Evolutionary conservation across 2,113 vertebrate species (phyloP), one percentile per base, ranked within the genome.

Genomic region (Oncorhynchus nerka): DNA sequence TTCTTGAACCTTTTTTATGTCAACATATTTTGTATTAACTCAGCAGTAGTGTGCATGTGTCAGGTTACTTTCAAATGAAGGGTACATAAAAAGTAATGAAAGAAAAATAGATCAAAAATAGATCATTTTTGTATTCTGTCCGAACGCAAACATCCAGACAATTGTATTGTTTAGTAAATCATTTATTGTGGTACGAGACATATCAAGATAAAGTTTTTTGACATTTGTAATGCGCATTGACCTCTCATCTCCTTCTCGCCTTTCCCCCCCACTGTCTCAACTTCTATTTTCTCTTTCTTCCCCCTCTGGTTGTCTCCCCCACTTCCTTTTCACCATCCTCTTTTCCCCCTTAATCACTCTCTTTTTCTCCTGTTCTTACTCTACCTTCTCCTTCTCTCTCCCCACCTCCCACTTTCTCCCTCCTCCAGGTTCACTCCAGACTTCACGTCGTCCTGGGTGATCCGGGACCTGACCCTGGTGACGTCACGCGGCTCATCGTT

Each of bases 401-500:
- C 4, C 57, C 22, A 30, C 5, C 3, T 28, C 28, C 15, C 26
- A 4, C 0, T 71, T n/a, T 12, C 20, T 22, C 64, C 22, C 64
- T 19, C 13, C 34, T 30, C 3, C 89, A 99, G 97, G 75, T 99
- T 99, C 86, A 98, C 97, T n/a, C 98, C 97, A 15, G 98, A 99
- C 88, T 99, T 99, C 71, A 99, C 98, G 0, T 98, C 98, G 3
- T 99, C 98, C 0, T 99, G 98, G 98, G 96, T 99, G 67, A 97
- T 99, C 78, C 93, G 98, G n/a, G 96, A 99, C 82, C 91, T 99
- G 77, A 95, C 95, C 0, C 88, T 99, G 39, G 92, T 97, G 62
- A 98, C 96, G 0, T 94, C 95, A 4, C 95, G 95, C 0, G 94
- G 95, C 68, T 86, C 97, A 19, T 91, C 94, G 32, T 99, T 99